phyloP scores from a whole-genome alignment of 2,888 invertebrate genomes.

The Perithous albicinctus region DNA sequence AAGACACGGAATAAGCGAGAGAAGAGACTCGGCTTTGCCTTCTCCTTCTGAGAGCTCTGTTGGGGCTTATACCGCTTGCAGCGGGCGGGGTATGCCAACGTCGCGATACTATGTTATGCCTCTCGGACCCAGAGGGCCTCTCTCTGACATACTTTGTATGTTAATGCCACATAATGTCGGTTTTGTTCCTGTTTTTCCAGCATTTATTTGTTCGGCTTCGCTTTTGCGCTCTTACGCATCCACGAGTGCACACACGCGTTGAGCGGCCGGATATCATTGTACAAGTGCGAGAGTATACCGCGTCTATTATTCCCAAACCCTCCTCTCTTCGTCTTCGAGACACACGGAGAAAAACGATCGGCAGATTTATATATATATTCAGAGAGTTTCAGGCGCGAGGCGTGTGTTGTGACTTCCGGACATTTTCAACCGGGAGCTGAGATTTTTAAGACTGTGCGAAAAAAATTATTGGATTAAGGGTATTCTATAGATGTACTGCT shows the following conservation, averaged over 20 bases:
- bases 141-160: conserved; percentile 85
- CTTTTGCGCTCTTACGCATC: conserved; percentile 70
- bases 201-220: conserved; percentile 82
- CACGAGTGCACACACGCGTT: neutral
- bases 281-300: conserved; percentile 49
- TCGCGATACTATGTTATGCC: conserved; percentile 83
- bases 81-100: conserved; percentile 75
- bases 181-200: conserved; percentile 83
- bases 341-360: neutral
- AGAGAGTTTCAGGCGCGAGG: neutral
- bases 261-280: conserved; percentile 2
- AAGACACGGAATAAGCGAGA: neutral
- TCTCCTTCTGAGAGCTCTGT: neutral
- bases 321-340: conserved; percentile 5
- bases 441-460: neutral
- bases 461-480: neutral
- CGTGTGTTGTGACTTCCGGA: conserved; percentile 41
- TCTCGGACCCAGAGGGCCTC: conserved; percentile 74
- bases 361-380: neutral
- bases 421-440: neutral
- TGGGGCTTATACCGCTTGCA: neutral
- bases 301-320: conserved; percentile 59
- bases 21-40: neutral
- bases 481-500: neutral
- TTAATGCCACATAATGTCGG: conserved; percentile 85